These are phyloP conservation scores for Chelonoidis abingdonii DNA, from an alignment of 2,113 vertebrate genomes.

Conservation along the genomic window DNA sequence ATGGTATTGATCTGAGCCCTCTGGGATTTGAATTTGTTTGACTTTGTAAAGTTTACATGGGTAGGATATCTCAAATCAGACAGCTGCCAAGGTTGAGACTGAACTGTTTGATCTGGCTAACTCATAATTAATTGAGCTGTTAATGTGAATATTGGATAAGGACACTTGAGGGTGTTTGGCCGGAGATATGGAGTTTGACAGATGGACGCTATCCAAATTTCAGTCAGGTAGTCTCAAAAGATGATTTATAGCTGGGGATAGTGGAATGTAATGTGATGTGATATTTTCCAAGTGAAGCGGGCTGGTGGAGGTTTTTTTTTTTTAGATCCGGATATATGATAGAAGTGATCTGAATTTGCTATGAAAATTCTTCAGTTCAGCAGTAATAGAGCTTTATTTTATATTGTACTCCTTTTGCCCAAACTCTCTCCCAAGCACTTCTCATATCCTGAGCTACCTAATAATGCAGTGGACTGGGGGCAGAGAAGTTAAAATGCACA, in stretches of 20 bases:
- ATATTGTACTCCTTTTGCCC: slow-evolving; percentile 11
- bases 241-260: slow-evolving; percentile 66
- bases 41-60: slow-evolving; percentile 69
- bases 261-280: slow-evolving; percentile 67
- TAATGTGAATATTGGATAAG: slow-evolving; percentile 71
- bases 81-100: slow-evolving; percentile 57
- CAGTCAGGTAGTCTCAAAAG: slow-evolving; percentile 63
- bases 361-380: slow-evolving; percentile 25
- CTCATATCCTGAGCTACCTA: not conserved
- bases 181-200: slow-evolving; percentile 42
- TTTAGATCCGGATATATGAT: slow-evolving; percentile 33
- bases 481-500: not conserved
- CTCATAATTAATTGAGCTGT: slow-evolving; percentile 77
- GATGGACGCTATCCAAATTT: slow-evolving; percentile 65
- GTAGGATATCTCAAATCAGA: slow-evolving; percentile 71
- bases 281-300: slow-evolving; percentile 65
- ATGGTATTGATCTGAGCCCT: slow-evolving; percentile 69
- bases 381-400: slow-evolving; percentile 33
- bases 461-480: not conserved
- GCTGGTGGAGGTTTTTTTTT: slow-evolving; percentile 16
- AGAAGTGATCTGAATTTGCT: slow-evolving; percentile 40
- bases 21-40: slow-evolving; percentile 66
- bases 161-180: slow-evolving; percentile 65
- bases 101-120: slow-evolving; percentile 72
- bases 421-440: slow-evolving; percentile 16